Evolutionary conservation across 2,888 invertebrate genomes (phyloP).

Genomic region (Tenthredo amoena): DNA sequence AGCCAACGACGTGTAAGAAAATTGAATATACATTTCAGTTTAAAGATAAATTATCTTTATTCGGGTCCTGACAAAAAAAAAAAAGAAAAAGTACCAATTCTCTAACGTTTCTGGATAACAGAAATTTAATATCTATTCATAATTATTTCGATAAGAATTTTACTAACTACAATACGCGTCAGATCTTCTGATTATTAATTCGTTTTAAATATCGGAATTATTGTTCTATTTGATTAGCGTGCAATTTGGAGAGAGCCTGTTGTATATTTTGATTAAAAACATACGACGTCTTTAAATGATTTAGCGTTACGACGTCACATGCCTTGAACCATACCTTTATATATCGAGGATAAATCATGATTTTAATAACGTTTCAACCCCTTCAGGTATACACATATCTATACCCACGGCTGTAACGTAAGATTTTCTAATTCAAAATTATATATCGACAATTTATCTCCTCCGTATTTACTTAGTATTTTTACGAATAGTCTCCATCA

Average conservation of each 20-base stretch:
- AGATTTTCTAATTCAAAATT: neutral
- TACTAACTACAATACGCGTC: neutral
- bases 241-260: neutral
- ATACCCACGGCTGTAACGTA: neutral
- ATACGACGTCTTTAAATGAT: neutral
- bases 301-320: neutral
- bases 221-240: neutral
- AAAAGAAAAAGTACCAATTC: neutral
- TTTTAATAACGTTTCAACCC: neutral
- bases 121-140: neutral
- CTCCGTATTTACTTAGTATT: neutral
- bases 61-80: neutral
- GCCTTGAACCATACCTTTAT: neutral
- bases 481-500: neutral
- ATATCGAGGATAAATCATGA: neutral
- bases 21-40: neutral
- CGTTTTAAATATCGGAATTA: neutral
- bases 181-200: neutral
- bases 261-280: neutral
- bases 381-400: constrained; percentile 3
- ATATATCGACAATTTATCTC: neutral
- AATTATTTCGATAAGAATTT: neutral
- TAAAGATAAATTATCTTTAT: neutral
- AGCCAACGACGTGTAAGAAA: neutral
- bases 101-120: neutral